Base-by-base conservation (phyloP, 2,797 vertebrate genomes). In the Eospalax fontanierii region DNA sequence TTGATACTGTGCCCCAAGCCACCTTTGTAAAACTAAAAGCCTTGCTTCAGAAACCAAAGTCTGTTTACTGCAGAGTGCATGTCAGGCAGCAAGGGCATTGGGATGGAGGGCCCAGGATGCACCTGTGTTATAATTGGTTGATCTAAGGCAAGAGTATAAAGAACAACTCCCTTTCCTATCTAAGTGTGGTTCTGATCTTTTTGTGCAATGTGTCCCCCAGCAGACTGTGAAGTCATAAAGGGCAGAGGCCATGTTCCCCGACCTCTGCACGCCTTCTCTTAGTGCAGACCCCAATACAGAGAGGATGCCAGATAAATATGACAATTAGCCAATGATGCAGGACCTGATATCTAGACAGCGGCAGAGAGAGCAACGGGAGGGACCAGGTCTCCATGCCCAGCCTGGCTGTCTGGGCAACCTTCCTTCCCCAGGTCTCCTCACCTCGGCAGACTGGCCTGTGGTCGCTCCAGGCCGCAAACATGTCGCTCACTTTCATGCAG, bases 381-480 rank as follows among this genome's bases (percentile, higher is more conserved):
- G 80, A 5, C 21, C n/a, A 8, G 73, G 63, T 24, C 54, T 79
- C n/a, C 81, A n/a, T 0, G 22, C 89, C 46, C 76, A 38, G 30
- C 16, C 91, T 4, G 2, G 15, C 16, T 38, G 46, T 61, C 83
- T 76, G 50, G 33, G 30, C 40, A 22, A 68, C 38, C 21, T 80
- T 91, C 87, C 75, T 95, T 78, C 65, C 43, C 78, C 28, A 6
- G 38, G 61, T 18, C 22, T 21, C 79, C 97, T 98, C 98, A 99
- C 99, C 99, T 99, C 99, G 99, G 98, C 99, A 99, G 96, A 99
- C 99, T 0, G 99, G 99, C 90, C 99, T 98, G 96, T 99, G 99
- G 97, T 99, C 99, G 46, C 99, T 99, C 99, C 99, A 99, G 30
- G 99, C 99, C 0, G 99, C 99, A 33, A 99, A 99, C 97, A 99